Percentiles rank a stretch among this genome's conserved stretches.
These are phyloP conservation scores for Sigmodon hispidus DNA, from an alignment of 2,113 vertebrate species.

Conservation along the genomic window DNA sequence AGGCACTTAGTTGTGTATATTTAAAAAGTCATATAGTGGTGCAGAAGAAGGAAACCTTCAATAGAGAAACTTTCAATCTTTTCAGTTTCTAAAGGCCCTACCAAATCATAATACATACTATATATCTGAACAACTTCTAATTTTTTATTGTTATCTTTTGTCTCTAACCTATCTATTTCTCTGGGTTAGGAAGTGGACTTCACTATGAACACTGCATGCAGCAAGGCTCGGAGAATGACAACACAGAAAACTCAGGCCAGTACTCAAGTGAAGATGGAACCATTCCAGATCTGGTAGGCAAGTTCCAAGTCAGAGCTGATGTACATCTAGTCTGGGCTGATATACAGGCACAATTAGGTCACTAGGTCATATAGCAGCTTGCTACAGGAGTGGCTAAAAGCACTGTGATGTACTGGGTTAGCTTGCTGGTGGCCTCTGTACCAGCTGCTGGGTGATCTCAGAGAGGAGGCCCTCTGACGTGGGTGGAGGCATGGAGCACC, in stretches of 20 bases:
- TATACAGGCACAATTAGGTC: neutral
- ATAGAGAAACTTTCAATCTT: neutral
- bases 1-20: neutral
- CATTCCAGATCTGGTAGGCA: neutral
- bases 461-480: neutral
- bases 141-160: neutral
- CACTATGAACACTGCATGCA: neutral
- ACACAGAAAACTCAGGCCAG: neutral
- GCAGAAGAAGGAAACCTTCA: neutral
- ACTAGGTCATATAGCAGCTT: neutral
- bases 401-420: neutral
- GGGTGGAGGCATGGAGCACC: neutral
- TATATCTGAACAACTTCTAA: neutral
- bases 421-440: neutral
- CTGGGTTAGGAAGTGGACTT: no score
- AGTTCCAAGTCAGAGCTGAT: neutral
- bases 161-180: neutral
- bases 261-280: no score
- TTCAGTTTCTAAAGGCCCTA: neutral
- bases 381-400: neutral
- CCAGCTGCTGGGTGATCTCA: neutral
- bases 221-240: neutral
- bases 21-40: neutral
- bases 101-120: constrained; percentile 6
- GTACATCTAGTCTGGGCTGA: neutral